Evolutionary conservation across 2,888 invertebrate species (phyloP), one percentile per base, ranked within the genome.

Genomic region (Pterostichus niger): DNA sequence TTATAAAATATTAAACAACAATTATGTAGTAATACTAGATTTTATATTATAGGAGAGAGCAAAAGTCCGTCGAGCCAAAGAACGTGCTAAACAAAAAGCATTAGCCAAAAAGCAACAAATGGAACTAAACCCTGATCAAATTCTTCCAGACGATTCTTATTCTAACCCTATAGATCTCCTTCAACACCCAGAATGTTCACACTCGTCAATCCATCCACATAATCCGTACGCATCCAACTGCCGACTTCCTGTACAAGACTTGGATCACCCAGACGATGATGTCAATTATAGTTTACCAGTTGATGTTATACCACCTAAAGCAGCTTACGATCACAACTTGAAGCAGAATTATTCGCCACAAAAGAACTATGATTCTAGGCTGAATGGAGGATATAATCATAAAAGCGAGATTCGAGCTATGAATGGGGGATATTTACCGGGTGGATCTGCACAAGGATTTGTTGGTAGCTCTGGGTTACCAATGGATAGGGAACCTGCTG

Each of bases 61-160:
- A 15, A 94, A 94, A 88, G 93, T 93, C 0, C 93, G 93, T 86
- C 91, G 94, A 84, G 94, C 95, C 6, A 92, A 94, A 86, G 95
- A 95, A 87, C 91, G 93, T 86, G 95, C 95, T 11, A 92, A 93
- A 83, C 92, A 93, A 86, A 93, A 93, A 87, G 93, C 93, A 35
- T 88, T 91, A 73, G 89, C 90, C 3, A 91, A 90, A 86, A 91
- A 91, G 87, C 91, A 91, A 85, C 88, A 88, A 79, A 87, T 88
- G 68, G 86, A 86, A 64, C 86, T 88, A 24, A 83, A 84, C 15
- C 73, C 84, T 6, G 86, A 87, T 59, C 88, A 88, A 84, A 86
- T 89, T 59, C 85, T 89, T 87, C 90, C 90, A 0, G 90, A 90
- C 84, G 90, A 90, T 86, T 89, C 90, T 0, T 92, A 92, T 86